These are phyloP conservation scores for Hyperoodon ampullatus DNA, from an alignment of 2,113 vertebrate genomes.

Conservation along the genomic window DNA sequence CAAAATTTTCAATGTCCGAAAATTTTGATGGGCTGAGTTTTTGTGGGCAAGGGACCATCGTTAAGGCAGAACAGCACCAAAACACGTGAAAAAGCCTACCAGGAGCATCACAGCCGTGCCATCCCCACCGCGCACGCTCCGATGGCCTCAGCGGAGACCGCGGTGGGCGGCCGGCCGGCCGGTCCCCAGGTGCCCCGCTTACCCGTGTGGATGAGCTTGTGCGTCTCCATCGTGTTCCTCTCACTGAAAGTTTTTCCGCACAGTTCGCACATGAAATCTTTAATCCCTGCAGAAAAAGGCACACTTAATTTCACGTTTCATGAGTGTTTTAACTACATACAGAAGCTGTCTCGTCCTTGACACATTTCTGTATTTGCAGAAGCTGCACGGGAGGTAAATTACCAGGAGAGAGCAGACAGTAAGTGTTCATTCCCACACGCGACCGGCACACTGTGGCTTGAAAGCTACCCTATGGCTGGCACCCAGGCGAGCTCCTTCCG, in stretches of 20 bases:
- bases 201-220: constrained; percentile 99
- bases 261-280: constrained; percentile 99
- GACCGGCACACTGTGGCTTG: neutral
- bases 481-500: neutral
- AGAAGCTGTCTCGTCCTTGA: fast-evolving
- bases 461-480: neutral
- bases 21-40: fast-evolving
- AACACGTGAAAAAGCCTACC: fast-evolving
- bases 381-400: no score
- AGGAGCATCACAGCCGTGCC: fast-evolving
- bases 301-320: neutral
- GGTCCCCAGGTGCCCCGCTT: neutral
- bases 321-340: fast-evolving
- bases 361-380: fast-evolving
- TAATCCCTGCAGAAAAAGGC: constrained; percentile 89
- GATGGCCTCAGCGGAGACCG: fast-evolving
- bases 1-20: fast-evolving
- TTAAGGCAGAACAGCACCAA: fast-evolving
- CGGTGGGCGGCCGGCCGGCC: fast-evolving
- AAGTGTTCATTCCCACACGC: no score
- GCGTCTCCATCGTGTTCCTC: constrained; percentile 97
- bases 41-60: fast-evolving
- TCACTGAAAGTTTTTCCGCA: constrained; percentile 99
- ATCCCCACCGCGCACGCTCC: fast-evolving
- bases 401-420: fast-evolving